Evolutionary conservation across 1,140 invertebrate genomes (phyloP).

Genomic region (Mactra quadrangularis): DNA sequence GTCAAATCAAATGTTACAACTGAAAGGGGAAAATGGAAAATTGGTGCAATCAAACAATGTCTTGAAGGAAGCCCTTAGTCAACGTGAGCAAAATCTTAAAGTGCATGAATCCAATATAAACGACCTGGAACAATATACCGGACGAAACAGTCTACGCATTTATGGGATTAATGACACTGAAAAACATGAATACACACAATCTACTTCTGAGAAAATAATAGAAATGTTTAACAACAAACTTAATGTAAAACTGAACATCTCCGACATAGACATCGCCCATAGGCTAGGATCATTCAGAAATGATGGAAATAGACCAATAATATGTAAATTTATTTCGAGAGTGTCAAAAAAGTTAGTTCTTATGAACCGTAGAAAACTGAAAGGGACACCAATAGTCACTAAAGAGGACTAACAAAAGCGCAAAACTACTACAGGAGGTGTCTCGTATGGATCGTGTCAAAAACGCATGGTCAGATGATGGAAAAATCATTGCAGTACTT

Average conservation of each 20-base stretch:
- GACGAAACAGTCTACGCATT: slow-evolving; percentile 10
- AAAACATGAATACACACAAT: not conserved
- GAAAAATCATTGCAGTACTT: no score
- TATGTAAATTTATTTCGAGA: slow-evolving; percentile 5
- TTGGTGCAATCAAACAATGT: not conserved
- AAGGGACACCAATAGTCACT: not conserved
- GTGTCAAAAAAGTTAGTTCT: not conserved
- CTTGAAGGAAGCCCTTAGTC: not conserved
- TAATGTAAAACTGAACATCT: not conserved
- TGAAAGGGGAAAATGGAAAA: not conserved
- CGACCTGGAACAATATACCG: slow-evolving; percentile 16
- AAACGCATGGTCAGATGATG: no score
- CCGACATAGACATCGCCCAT: slow-evolving; percentile 16
- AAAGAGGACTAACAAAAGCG: slow-evolving; percentile 13
- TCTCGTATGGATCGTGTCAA: no score
- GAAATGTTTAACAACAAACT: not conserved
- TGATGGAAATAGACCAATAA: not conserved
- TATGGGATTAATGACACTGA: not conserved
- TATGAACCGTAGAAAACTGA: not conserved
- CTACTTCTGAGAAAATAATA: not conserved
- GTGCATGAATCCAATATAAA: not conserved
- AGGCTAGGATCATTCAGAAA: not conserved
- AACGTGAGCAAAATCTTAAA: not conserved
- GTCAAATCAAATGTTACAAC: no score
- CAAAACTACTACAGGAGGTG: no score